phyloP scores from a whole-genome alignment of 2,113 vertebrate species.

The Thermophis baileyi region DNA sequence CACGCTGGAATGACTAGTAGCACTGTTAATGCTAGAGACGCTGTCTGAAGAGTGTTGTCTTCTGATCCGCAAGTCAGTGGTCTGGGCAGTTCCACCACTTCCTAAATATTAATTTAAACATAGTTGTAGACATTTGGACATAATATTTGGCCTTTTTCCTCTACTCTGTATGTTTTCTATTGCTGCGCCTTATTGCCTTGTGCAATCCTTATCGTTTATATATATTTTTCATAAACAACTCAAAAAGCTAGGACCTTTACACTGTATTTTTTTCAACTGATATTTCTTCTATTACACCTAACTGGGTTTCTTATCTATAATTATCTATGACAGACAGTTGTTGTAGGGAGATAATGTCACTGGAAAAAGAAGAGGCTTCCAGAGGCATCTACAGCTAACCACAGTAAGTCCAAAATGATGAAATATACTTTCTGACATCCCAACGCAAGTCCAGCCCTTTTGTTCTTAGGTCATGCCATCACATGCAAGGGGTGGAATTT shows the following conservation, averaged over 20 bases:
- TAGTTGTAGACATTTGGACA: accelerated
- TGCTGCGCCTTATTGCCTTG: background rate
- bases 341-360: background rate
- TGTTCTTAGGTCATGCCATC: background rate
- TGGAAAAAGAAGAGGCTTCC: background rate
- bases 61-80: slow-evolving; percentile 88
- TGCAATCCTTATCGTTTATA: background rate
- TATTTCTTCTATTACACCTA: background rate
- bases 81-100: slow-evolving; percentile 65
- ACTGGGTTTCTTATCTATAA: background rate
- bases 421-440: background rate
- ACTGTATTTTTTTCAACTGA: background rate
- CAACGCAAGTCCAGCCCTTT: background rate
- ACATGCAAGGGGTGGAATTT: background rate
- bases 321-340: background rate
- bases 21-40: slow-evolving; percentile 94
- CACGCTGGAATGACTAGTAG: slow-evolving; percentile 96
- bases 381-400: background rate
- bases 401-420: background rate
- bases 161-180: background rate
- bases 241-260: background rate
- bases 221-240: background rate
- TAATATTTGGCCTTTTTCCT: no score
- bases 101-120: slow-evolving; percentile 40
- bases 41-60: slow-evolving; percentile 97